These are phyloP conservation scores for Sebastes nivosus DNA, from an alignment of 2,797 vertebrate genomes.

Conservation along the genomic window DNA sequence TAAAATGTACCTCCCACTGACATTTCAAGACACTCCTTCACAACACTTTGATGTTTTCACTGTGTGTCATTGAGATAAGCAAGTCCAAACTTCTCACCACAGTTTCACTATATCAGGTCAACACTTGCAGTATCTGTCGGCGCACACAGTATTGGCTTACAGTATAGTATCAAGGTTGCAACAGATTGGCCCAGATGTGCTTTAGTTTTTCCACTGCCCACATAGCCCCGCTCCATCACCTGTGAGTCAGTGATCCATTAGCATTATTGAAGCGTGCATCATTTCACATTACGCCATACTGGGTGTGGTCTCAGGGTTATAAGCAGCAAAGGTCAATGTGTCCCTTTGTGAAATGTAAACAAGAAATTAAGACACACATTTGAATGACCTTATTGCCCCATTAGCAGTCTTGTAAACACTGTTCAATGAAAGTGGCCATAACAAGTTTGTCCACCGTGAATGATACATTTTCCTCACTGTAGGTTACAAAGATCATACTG, in stretches of 20 bases:
- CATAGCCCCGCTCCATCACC: not conserved
- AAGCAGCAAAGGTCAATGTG: not conserved
- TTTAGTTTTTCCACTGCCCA: slow-evolving; percentile 1
- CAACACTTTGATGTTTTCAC: not conserved
- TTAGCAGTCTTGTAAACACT: not conserved
- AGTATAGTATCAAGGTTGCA: not conserved
- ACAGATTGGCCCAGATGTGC: not conserved
- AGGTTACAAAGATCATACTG: not conserved
- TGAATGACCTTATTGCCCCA: not conserved
- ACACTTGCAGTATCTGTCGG: not conserved
- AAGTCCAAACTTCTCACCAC: slow-evolving; percentile 6
- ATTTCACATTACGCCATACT: not conserved
- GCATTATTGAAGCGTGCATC: not conserved
- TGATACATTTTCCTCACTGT: not conserved
- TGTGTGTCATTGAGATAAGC: slow-evolving; percentile 5
- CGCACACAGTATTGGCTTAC: not conserved
- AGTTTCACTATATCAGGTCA: not conserved
- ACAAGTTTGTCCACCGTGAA: not conserved
- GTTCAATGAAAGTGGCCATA: not conserved
- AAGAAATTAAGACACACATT: not conserved
- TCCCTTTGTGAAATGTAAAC: not conserved
- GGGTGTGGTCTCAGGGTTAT: not conserved
- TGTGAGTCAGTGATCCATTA: slow-evolving; percentile 19
- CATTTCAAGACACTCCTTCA: slow-evolving; percentile 14
- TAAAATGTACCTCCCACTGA: not conserved